These are phyloP conservation scores for Bombus consobrinus DNA, from an alignment of 1,140 invertebrate genomes.

Conservation along the genomic window DNA sequence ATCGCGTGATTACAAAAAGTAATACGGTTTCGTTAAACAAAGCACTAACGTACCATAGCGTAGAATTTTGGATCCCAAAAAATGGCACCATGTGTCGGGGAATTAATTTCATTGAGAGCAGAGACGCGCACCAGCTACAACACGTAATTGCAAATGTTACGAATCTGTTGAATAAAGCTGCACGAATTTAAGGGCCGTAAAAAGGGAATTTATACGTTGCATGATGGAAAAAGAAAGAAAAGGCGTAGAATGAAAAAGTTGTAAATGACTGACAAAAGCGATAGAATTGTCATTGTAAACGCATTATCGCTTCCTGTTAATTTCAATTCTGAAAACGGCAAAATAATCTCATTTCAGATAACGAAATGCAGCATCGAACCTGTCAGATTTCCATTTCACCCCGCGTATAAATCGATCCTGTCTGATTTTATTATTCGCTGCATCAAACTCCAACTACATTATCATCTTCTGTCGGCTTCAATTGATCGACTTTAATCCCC, in stretches of 20 bases:
- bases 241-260: neutral
- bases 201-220: neutral
- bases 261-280: neutral
- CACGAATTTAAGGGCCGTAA: neutral
- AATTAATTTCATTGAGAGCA: neutral
- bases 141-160: neutral
- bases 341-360: neutral
- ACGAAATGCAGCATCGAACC: neutral
- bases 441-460: neutral
- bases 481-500: slow-evolving; percentile 20
- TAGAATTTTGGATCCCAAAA: too few species aligned
- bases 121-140: neutral
- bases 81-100: too few species aligned
- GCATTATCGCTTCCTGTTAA: neutral
- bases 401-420: neutral
- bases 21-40: too few species aligned
- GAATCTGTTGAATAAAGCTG: neutral
- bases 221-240: too few species aligned
- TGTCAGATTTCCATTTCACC: slow-evolving; percentile 11
- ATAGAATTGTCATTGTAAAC: neutral
- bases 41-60: too few species aligned
- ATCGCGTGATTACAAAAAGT: neutral
- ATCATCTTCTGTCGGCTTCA: slow-evolving; percentile 4
- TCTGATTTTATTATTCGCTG: slow-evolving; percentile 20
- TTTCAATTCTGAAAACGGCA: neutral